Evolutionary conservation across 2,888 invertebrate genomes (phyloP), one percentile per base, ranked within the genome.

Genomic region (Myopa tessellatipennis): DNA sequence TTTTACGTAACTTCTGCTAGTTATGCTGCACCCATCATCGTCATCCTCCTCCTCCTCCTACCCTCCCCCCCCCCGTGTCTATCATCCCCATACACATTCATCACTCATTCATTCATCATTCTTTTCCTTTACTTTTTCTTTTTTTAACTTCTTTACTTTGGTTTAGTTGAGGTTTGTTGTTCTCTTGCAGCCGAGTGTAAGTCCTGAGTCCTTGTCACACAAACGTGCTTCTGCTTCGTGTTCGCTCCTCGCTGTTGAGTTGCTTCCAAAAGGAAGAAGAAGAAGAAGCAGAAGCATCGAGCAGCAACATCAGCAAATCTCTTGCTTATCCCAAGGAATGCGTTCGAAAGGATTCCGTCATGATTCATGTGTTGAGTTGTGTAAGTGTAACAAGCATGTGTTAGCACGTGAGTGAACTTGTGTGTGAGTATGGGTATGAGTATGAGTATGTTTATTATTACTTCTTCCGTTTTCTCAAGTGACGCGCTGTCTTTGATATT

Each of bases 51-150:
- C 45, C 45, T 45, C 45, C 45, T 45, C 45, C 45, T 45, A n/a
- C n/a, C n/a, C 65, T 65, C 34, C 36, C 38, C 2, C 38, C 6
- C 36, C 38, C 1, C 65, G 8, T 65, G 10, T 38, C 26, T 61
- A 10, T 26, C 14, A n/a, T 8, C 26, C 1, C 26, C 34, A 10
- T 61, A 10, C 34, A 18, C 18, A 26, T 14, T 38, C 36, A 14
- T 3, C 14, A 36, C 55, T 71, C 55, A 36, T 55, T 71, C 38
- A 26, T 58, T 38, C 58, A 4, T n/a, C 16, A 12, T 72, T n/a
- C n/a, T 60, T 60, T 40, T 55, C 26, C 45, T 74, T 65, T 50
- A 65, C 74, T 26, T 74, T 74, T 45, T 45, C 7, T 45, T 10
- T 45, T 45, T 45, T 45, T 10, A 8, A 45, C 45, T 45, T 45